A percentile compares a stretch with the other conserved stretches of the same genome.
phyloP scores from a whole-genome alignment of 2,113 vertebrate species.

The Gymnogyps californianus region DNA sequence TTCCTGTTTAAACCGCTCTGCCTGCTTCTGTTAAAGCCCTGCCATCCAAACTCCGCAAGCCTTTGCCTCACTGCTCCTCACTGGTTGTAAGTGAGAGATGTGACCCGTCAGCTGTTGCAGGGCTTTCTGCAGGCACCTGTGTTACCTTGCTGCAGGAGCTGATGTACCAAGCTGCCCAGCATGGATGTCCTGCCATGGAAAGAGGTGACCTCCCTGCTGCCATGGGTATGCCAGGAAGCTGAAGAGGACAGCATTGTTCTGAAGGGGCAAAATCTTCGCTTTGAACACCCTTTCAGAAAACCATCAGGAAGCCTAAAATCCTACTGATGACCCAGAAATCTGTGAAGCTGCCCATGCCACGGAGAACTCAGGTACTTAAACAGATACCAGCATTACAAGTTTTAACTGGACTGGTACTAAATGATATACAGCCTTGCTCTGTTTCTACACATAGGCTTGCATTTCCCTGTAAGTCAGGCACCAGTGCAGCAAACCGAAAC shows the following conservation, averaged over 20 bases:
- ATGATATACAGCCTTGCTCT: background rate
- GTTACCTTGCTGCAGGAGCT: background rate
- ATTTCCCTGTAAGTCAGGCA: background rate
- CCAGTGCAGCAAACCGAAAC: background rate
- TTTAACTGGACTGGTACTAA: background rate
- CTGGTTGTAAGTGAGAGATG: background rate
- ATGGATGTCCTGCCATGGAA: accelerated
- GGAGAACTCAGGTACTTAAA: background rate
- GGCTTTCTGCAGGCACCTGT: background rate
- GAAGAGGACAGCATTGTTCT: background rate
- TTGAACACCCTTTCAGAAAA: background rate
- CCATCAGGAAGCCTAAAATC: background rate
- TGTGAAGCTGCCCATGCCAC: background rate
- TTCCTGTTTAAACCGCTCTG: background rate
- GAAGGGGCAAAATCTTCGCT: background rate
- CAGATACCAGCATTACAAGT: background rate
- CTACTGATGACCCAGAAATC: background rate
- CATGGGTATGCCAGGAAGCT: background rate
- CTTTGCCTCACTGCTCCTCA: background rate
- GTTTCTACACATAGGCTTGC: background rate
- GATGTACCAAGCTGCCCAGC: background rate
- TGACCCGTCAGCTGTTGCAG: accelerated
- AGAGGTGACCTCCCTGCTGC: background rate
- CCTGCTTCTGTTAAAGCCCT: background rate
- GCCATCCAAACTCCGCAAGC: background rate